phyloP scores from a whole-genome alignment of 2,888 invertebrate genomes.

The Cephus spinipes region DNA sequence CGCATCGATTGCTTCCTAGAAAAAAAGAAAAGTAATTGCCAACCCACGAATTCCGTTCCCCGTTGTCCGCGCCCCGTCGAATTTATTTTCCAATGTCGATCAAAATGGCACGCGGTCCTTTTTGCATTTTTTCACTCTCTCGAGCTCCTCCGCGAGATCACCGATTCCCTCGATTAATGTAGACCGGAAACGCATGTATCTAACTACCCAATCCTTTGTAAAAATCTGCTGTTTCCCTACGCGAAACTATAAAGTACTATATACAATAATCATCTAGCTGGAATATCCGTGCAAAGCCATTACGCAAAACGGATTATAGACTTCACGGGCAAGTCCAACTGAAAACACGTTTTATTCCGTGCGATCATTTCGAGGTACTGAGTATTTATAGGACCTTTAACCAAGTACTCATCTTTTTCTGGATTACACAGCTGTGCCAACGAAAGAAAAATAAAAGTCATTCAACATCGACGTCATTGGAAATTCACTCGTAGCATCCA shows the following conservation, averaged over 20 bases:
- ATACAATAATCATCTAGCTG: no score
- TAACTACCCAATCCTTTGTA: neutral
- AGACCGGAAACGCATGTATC: neutral
- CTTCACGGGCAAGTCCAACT: constrained; percentile 29
- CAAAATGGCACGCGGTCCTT: neutral
- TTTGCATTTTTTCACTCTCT: neutral
- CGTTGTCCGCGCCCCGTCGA: neutral
- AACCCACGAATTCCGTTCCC: constrained; percentile 23
- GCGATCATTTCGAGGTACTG: neutral
- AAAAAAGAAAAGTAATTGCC: constrained; percentile 32
- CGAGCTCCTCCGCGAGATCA: no score
- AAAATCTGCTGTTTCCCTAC: neutral
- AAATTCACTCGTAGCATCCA: neutral
- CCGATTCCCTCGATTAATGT: neutral
- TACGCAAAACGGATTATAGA: neutral
- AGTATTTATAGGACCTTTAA: neutral
- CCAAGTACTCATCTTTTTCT: neutral
- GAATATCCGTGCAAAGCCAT: neutral
- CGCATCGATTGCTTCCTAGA: constrained; percentile 1
- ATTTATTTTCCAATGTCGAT: neutral
- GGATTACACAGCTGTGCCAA: neutral
- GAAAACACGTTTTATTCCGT: neutral
- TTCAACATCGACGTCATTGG: neutral
- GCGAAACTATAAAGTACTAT: no score
- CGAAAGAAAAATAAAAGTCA: neutral